phyloP scores from a whole-genome alignment of 1,140 invertebrate genomes.

The Drosophila orena region DNA sequence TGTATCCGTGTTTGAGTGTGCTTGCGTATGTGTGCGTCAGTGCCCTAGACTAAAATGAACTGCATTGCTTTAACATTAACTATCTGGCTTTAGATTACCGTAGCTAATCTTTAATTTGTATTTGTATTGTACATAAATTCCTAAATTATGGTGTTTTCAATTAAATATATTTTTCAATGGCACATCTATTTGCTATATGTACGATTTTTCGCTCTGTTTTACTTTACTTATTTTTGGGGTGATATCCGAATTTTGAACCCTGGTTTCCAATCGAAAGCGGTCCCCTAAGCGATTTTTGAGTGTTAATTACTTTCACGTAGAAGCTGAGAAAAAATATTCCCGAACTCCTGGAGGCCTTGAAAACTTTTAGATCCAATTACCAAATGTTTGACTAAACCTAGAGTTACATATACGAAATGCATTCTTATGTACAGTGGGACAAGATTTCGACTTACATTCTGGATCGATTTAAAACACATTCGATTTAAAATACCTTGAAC shows the following conservation, averaged over 20 bases:
- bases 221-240: constrained; percentile 5
- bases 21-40: constrained; percentile 12
- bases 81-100: constrained; percentile 49
- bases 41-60: constrained; percentile 37
- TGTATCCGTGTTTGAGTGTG: constrained; percentile 22
- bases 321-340: constrained; percentile 23
- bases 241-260: constrained; percentile 8
- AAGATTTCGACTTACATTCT: constrained; percentile 33
- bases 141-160: constrained; percentile 65
- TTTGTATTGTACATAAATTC: constrained; percentile 68
- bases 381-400: constrained; percentile 39
- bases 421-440: constrained; percentile 76
- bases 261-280: constrained; percentile 18
- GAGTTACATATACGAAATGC: constrained; percentile 59
- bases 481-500: constrained; percentile 74
- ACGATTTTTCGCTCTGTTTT: constrained; percentile 23
- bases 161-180: constrained; percentile 74
- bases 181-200: constrained; percentile 60
- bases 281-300: constrained; percentile 25
- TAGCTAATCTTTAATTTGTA: constrained; percentile 56
- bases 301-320: constrained; percentile 15
- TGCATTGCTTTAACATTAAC: constrained; percentile 48
- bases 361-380: constrained; percentile 39
- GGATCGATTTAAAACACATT: constrained; percentile 47
- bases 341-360: constrained; percentile 16